Evolutionary conservation across 1,140 invertebrate species (phyloP).

Genomic region (Drosophila kohkoa): DNA sequence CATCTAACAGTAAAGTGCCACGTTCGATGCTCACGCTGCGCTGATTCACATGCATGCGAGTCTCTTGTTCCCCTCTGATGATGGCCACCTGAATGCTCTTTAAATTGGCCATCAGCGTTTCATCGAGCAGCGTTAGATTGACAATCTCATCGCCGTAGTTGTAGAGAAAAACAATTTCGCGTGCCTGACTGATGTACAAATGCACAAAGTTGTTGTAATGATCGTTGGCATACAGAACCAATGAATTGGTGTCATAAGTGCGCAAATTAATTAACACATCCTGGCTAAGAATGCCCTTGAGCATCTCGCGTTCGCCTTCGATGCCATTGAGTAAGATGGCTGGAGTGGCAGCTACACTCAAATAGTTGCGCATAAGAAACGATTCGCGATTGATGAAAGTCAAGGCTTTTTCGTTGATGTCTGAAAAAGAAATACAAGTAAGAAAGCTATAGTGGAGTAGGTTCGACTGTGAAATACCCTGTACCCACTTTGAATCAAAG

Average conservation of each 20-base stretch:
- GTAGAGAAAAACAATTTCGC: slow-evolving; percentile 92
- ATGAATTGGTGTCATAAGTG: slow-evolving; percentile 92
- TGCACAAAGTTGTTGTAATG: slow-evolving; percentile 97
- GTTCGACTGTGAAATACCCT: too few relatives aligned
- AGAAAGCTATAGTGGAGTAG: too few relatives aligned
- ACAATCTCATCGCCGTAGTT: slow-evolving; percentile 93
- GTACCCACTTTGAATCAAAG: too few relatives aligned
- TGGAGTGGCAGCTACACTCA: slow-evolving; percentile 84
- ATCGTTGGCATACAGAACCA: slow-evolving; percentile 96
- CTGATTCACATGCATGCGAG: slow-evolving; percentile 93
- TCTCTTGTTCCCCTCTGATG: slow-evolving; percentile 89
- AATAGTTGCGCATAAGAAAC: slow-evolving; percentile 92
- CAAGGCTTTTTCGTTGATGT: slow-evolving; percentile 95
- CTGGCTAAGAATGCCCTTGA: slow-evolving; percentile 91
- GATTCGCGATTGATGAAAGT: slow-evolving; percentile 94
- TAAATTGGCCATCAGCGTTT: slow-evolving; percentile 90
- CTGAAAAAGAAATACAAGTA: slow-evolving; percentile 85
- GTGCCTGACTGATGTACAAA: slow-evolving; percentile 92
- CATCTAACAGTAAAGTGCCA: slow-evolving; percentile 89
- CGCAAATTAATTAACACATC: slow-evolving; percentile 94
- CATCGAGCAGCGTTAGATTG: slow-evolving; percentile 90
- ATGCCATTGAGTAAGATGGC: slow-evolving; percentile 85
- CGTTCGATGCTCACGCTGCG: slow-evolving; percentile 89
- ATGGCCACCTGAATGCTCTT: slow-evolving; percentile 94
- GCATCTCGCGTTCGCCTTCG: slow-evolving; percentile 87